phyloP scores from a whole-genome alignment of 2,888 invertebrate genomes.

The Anthophora plumipes region DNA sequence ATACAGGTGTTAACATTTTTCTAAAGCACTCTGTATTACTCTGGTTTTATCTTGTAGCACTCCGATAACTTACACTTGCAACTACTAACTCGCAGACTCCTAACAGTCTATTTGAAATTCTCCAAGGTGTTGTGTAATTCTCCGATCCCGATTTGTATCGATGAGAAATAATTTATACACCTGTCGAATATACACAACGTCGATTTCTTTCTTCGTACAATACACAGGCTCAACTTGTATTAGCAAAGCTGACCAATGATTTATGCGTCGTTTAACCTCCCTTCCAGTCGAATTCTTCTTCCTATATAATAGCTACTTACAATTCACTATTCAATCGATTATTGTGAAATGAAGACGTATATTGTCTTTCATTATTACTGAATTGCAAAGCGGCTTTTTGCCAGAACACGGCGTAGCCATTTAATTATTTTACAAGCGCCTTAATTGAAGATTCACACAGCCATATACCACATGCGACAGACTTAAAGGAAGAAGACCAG shows the following conservation, averaged over 20 bases:
- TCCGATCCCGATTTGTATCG: neutral
- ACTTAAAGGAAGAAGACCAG: too few relatives aligned
- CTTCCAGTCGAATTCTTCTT: too few relatives aligned
- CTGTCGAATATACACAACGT: neutral
- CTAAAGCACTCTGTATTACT: neutral
- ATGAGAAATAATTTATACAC: neutral
- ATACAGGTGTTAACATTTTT: too few relatives aligned
- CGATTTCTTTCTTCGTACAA: neutral
- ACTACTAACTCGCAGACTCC: neutral
- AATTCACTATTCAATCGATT: too few relatives aligned
- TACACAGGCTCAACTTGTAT: neutral
- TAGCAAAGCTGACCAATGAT: slow-evolving; percentile 46
- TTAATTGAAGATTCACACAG: too few relatives aligned
- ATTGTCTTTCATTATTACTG: too few relatives aligned
- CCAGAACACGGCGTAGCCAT: too few relatives aligned
- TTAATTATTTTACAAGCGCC: too few relatives aligned
- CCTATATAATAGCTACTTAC: too few relatives aligned
- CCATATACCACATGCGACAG: too few relatives aligned
- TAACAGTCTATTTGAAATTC: slow-evolving; percentile 3
- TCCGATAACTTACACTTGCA: neutral
- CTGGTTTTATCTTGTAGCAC: neutral
- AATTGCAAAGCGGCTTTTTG: too few relatives aligned
- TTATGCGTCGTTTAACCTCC: slow-evolving; percentile 63
- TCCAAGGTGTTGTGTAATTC: neutral
- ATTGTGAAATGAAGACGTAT: too few relatives aligned